Percentiles rank a stretch among this genome's conserved stretches.
Evolutionary conservation across 2,888 invertebrate genomes (phyloP).

Genomic region (Drosophila hawaiiensis): DNA sequence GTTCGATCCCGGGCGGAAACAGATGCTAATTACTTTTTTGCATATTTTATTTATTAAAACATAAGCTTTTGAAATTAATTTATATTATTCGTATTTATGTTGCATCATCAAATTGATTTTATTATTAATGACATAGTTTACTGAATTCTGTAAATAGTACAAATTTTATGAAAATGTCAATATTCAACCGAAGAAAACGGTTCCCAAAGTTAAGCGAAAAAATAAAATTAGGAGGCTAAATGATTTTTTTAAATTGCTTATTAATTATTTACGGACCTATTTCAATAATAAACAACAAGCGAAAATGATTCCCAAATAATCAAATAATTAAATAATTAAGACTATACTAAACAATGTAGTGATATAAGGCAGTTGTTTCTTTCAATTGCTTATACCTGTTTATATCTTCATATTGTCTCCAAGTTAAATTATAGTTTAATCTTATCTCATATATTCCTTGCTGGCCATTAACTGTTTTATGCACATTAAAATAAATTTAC

Average conservation of each 20-base stretch:
- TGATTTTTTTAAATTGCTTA: neutral
- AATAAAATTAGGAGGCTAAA: neutral
- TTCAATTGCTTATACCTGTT: neutral
- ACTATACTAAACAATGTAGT: neutral
- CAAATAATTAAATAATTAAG: neutral
- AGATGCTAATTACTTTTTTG: neutral
- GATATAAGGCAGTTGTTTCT: neutral
- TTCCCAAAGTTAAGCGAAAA: neutral
- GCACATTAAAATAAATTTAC: neutral
- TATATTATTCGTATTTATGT: neutral
- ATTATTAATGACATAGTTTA: neutral
- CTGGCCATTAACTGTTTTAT: neutral
- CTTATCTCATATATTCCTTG: constrained; percentile 8
- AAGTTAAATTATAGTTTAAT: neutral
- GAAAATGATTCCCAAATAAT: neutral
- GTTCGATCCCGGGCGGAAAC: constrained; percentile 86
- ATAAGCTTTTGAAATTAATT: neutral
- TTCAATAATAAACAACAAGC: neutral
- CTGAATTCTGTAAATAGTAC: neutral
- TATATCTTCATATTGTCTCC: neutral
- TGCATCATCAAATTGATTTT: neutral
- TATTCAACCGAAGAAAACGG: neutral
- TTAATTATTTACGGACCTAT: neutral
- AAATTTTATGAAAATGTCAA: neutral
- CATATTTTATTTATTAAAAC: neutral